A percentile compares a stretch with the other conserved stretches of the same genome.
Conservation (phyloP, 2,113 vertebrate species). For the Heterotis niloticus region DNA sequence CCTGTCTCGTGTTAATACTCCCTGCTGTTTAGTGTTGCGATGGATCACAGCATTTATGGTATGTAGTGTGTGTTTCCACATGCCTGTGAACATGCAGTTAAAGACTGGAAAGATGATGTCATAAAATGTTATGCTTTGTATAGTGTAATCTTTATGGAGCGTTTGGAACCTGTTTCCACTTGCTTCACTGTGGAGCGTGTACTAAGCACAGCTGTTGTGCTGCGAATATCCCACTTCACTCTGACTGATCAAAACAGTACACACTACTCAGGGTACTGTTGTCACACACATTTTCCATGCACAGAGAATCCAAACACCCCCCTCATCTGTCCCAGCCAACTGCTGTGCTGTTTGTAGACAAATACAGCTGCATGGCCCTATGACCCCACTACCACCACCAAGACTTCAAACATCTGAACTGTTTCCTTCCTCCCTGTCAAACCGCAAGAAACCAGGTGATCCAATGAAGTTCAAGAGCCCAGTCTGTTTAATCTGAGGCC, state of each 20-base stretch:
- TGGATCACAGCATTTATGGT: constrained; percentile 1
- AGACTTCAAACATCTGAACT: background rate
- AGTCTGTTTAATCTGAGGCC: background rate
- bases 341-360: no score
- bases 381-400: background rate
- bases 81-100: background rate
- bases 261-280: no score
- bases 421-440: background rate
- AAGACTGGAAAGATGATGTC: background rate
- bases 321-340: no score
- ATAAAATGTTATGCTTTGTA: background rate
- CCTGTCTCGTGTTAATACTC: background rate
- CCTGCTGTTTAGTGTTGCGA: background rate
- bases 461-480: background rate
- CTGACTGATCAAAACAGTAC: background rate
- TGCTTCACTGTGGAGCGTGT: background rate
- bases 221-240: background rate
- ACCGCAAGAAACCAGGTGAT: background rate
- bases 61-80: background rate
- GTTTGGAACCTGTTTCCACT: constrained; percentile 1
- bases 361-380: background rate
- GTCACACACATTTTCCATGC: no score
- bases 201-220: background rate
- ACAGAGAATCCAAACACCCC: no score
- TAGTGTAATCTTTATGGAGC: background rate